Base-by-base conservation (phyloP, 2,888 invertebrate species). In the Pristionchus fissidentatus region DNA sequence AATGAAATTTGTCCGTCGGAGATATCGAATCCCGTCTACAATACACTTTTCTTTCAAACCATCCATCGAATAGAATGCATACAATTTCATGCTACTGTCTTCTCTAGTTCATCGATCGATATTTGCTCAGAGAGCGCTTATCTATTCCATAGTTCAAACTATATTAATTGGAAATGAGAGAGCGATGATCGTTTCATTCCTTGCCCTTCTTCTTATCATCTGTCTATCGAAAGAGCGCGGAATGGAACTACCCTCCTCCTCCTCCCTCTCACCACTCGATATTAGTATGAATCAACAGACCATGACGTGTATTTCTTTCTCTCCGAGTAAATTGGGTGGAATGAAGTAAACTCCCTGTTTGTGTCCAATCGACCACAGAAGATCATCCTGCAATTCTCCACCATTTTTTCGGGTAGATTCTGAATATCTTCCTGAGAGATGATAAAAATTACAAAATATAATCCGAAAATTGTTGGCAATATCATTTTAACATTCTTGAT, bases 341-440 rank as follows among this genome's bases (percentile, higher is more conserved):
- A 87, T 84, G 49, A 90, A 88, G 57, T 89, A 89, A 46, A 90
- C 90, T 7, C 90, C 89, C 80, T 90, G 90, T 55, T 88, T 86
- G 82, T 84, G 86, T 8, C 88, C 89, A 32, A 82, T 84, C 26
- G 88, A 84, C 90, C 90, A 90, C n/a, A 85, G 35, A 35, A 88
- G 87, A 5, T 49, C 52, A n/a, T 19, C 3, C 75, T 73, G 13
- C 38, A 73, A 43, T 15, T 5, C 8, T 38, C 13, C 4, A 66
- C 35, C 35, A 26, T n/a, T 3, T 22, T 22, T 55, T 55, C 55
- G 4, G 22, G n/a, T 22, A 15, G 52, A 13, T 52, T 52, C n/a
- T 52, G 52, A 1, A 2, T 5, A 55, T 19, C n/a, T 55, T 13
- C n/a, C 22, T 19, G 22, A 55, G 55, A 55, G 55, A 55, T n/a